Evolutionary conservation across 1,140 invertebrate species (phyloP).

Genomic region (Gryon sp.): DNA sequence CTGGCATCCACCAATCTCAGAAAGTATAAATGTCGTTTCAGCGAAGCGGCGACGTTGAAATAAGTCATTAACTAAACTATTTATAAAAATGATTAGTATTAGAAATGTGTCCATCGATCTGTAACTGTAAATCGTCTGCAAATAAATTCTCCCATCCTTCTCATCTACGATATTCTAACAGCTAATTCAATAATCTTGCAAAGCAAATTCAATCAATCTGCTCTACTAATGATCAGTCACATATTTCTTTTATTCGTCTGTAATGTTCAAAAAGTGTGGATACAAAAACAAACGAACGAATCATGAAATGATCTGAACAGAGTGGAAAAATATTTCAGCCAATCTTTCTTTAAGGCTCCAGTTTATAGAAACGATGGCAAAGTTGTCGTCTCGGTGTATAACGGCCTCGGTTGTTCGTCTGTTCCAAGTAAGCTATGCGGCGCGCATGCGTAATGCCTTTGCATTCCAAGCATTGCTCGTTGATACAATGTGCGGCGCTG

Average conservation of each 20-base stretch:
- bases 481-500: constrained; percentile 67
- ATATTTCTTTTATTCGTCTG: no score
- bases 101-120: not conserved
- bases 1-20: not conserved
- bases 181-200: not conserved
- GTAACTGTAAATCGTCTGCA: constrained; percentile 15
- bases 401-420: constrained; percentile 63
- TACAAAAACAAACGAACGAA: not conserved
- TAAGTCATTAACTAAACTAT: constrained; percentile 6
- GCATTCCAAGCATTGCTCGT: constrained; percentile 76
- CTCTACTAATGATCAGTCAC: no score
- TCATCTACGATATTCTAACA: not conserved
- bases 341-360: constrained; percentile 35
- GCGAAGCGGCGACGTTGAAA: not conserved
- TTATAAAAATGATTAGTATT: constrained; percentile 11
- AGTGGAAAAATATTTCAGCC: constrained; percentile 25
- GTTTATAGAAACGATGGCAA: constrained; percentile 56
- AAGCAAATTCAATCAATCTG: no score
- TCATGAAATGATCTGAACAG: not conserved
- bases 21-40: constrained; percentile 6
- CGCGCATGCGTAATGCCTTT: constrained; percentile 78
- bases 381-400: constrained; percentile 60
- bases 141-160: not conserved
- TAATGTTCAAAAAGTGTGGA: not conserved
- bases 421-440: constrained; percentile 77